Evolutionary conservation across 2,797 vertebrate genomes (phyloP).

Genomic region (Lepilemur septentrionalis): DNA sequence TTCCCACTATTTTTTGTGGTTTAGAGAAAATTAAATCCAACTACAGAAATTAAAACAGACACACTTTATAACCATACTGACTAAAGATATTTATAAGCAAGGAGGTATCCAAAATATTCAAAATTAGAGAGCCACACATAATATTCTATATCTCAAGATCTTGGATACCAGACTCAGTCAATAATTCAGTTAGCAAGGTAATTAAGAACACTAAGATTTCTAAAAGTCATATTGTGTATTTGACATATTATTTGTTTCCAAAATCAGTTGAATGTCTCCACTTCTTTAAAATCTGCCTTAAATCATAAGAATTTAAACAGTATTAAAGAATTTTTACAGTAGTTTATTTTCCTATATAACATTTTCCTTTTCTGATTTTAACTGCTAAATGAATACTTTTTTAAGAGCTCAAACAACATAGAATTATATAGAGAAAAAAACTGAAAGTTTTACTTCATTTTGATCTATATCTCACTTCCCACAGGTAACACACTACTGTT

Average conservation of each 20-base stretch:
- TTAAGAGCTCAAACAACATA: background rate
- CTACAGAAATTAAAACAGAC: background rate
- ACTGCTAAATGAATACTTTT: background rate
- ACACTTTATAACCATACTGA: constrained; percentile 23
- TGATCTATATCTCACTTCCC: background rate
- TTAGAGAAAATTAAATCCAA: constrained; percentile 36
- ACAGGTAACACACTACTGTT: background rate
- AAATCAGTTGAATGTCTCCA: background rate
- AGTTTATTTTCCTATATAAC: background rate
- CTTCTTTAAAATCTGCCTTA: constrained; percentile 2
- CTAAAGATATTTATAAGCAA: constrained; percentile 29
- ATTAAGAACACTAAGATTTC: constrained; percentile 7
- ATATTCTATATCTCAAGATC: background rate
- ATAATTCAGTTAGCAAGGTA: constrained; percentile 22
- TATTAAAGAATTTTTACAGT: background rate
- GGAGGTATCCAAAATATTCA: constrained; percentile 28
- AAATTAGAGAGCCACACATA: constrained; percentile 38
- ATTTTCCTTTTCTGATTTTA: background rate
- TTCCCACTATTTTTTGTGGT: background rate
- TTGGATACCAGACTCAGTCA: background rate
- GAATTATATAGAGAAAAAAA: constrained; percentile 4
- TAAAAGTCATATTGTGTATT: background rate
- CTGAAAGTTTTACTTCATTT: background rate
- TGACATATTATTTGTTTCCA: background rate
- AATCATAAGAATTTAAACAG: background rate